These are phyloP conservation scores for Caloenas nicobarica DNA, from an alignment of 2,113 vertebrate species.

Conservation along the genomic window DNA sequence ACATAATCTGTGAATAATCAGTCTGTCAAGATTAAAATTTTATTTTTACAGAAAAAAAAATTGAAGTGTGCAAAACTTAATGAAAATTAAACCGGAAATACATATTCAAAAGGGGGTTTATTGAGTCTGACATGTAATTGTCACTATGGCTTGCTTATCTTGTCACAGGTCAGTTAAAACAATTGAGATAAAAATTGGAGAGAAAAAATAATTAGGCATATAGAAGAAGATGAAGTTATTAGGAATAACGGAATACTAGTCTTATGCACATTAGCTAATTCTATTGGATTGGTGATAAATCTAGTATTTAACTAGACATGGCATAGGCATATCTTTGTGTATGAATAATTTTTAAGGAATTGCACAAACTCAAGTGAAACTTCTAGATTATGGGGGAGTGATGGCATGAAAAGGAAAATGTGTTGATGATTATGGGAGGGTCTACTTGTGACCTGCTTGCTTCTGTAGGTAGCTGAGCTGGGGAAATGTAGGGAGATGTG, in stretches of 20 bases:
- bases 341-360: background rate
- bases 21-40: background rate
- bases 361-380: background rate
- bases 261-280: background rate
- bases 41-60: background rate
- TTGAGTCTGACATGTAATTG: background rate
- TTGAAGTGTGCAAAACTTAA: background rate
- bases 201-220: background rate
- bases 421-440: conserved; percentile 2
- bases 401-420: conserved; percentile 1
- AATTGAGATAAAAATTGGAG: background rate
- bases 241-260: background rate
- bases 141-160: background rate
- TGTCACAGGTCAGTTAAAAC: background rate
- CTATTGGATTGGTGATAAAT: background rate
- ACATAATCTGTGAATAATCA: background rate
- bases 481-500: background rate
- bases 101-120: background rate
- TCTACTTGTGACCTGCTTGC: background rate
- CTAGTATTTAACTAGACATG: background rate
- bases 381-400: background rate
- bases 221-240: background rate
- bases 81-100: background rate
- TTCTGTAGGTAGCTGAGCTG: background rate
- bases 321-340: background rate